Conservation (phyloP, 1,140 invertebrate species). For the Phymastichus coffea region DNA sequence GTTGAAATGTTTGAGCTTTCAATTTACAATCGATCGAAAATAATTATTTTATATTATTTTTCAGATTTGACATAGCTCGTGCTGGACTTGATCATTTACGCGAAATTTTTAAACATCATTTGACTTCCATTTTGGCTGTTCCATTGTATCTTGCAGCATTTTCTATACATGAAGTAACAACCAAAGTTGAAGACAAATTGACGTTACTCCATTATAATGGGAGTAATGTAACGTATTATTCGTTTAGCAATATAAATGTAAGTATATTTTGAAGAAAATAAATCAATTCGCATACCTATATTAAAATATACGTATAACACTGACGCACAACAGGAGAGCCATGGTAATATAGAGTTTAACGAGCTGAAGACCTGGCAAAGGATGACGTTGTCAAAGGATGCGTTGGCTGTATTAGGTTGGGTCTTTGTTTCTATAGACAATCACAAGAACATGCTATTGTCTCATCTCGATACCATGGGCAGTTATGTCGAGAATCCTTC, state of each 20-base stretch:
- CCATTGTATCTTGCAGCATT: slow-evolving; percentile 47
- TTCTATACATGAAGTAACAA: slow-evolving; percentile 44
- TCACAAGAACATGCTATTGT: slow-evolving; percentile 43
- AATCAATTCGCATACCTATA: too few relatives aligned
- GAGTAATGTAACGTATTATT: slow-evolving; percentile 21
- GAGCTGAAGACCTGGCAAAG: slow-evolving; percentile 44
- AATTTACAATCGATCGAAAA: neutral
- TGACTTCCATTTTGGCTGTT: slow-evolving; percentile 40
- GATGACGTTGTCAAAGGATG: slow-evolving; percentile 45
- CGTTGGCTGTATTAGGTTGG: slow-evolving; percentile 47
- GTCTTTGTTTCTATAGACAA: slow-evolving; percentile 45
- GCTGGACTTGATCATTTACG: slow-evolving; percentile 41
- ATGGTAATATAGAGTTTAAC: slow-evolving; percentile 19
- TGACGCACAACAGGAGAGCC: too few relatives aligned
- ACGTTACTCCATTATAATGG: slow-evolving; percentile 39
- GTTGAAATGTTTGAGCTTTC: neutral
- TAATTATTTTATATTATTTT: slow-evolving; percentile 21
- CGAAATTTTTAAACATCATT: slow-evolving; percentile 42
- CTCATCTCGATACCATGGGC: slow-evolving; percentile 43
- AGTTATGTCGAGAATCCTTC: slow-evolving; percentile 35
- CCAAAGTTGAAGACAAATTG: slow-evolving; percentile 42
- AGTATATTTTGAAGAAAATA: too few relatives aligned
- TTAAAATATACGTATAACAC: too few relatives aligned
- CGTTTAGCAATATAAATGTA: slow-evolving; percentile 34
- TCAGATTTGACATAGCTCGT: slow-evolving; percentile 48